Conservation (phyloP, 2,797 vertebrate genomes). For the Gobionotothen gibberifrons region DNA sequence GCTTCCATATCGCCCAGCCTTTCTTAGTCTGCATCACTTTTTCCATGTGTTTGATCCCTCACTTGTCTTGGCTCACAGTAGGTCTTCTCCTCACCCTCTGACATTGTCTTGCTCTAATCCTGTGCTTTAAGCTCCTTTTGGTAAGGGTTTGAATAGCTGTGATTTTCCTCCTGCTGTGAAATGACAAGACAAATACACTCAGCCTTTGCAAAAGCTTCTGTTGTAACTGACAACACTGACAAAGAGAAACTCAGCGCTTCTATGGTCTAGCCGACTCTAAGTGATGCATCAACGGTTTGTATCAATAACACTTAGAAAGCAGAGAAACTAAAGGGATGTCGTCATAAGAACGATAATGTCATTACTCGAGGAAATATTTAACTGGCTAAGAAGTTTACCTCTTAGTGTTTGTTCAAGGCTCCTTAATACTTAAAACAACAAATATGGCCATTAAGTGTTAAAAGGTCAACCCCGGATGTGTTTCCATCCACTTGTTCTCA, state of each 20-base stretch:
- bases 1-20: too few relatives aligned
- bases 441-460: neutral
- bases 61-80: conserved; percentile 34
- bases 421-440: neutral
- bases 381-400: neutral
- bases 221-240: conserved; percentile 31
- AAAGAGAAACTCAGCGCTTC: conserved; percentile 31
- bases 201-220: conserved; percentile 34
- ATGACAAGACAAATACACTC: conserved; percentile 54
- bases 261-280: conserved; percentile 11
- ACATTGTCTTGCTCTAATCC: conserved; percentile 58
- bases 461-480: neutral
- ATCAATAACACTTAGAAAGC: neutral
- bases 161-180: conserved; percentile 57
- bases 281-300: conserved; percentile 15
- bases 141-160: conserved; percentile 50
- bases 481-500: neutral
- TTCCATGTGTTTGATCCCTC: conserved; percentile 60
- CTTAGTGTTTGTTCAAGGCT: neutral
- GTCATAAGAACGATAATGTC: neutral
- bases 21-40: conserved; percentile 34
- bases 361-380: neutral
- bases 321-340: neutral
- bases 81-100: conserved; percentile 29
- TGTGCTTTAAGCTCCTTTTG: conserved; percentile 43